Conservation (phyloP, 2,113 vertebrate species). For the Cynoglossus semilaevis region DNA sequence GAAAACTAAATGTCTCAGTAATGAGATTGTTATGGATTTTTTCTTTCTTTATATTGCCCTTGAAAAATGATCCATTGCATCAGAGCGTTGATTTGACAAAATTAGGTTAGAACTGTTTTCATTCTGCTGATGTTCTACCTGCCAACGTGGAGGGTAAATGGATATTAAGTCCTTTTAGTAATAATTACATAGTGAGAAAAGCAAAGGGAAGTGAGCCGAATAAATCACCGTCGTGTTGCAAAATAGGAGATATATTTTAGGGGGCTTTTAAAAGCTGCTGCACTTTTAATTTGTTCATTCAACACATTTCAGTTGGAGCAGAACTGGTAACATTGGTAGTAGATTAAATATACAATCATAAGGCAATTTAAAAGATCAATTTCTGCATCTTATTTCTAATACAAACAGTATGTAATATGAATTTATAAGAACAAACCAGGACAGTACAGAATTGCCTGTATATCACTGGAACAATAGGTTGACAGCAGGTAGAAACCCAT, state of each 20-base stretch:
- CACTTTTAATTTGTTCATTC: conserved; percentile 26
- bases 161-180: conserved; percentile 31
- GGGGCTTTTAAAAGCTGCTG: conserved; percentile 11
- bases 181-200: conserved; percentile 20
- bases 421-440: too few species aligned
- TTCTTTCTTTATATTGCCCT: conserved; percentile 45
- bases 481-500: too few species aligned
- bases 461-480: too few species aligned
- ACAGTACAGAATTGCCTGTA: too few species aligned
- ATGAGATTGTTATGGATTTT: conserved; percentile 46
- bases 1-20: conserved; percentile 43
- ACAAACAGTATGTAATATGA: too few species aligned
- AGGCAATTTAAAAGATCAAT: too few species aligned
- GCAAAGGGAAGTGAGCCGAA: conserved; percentile 33
- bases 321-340: conserved; percentile 13
- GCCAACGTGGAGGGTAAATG: conserved; percentile 43
- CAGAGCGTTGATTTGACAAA: conserved; percentile 22
- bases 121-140: conserved; percentile 37
- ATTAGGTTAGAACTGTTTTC: conserved; percentile 8
- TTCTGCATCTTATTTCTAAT: too few species aligned
- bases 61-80: conserved; percentile 25
- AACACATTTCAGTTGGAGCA: conserved; percentile 32
- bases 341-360: too few species aligned
- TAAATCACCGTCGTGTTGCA: conserved; percentile 34
- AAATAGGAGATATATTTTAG: conserved; percentile 40